Conservation (phyloP, 2,888 invertebrate genomes). For the Pristionchus maxplancki region DNA sequence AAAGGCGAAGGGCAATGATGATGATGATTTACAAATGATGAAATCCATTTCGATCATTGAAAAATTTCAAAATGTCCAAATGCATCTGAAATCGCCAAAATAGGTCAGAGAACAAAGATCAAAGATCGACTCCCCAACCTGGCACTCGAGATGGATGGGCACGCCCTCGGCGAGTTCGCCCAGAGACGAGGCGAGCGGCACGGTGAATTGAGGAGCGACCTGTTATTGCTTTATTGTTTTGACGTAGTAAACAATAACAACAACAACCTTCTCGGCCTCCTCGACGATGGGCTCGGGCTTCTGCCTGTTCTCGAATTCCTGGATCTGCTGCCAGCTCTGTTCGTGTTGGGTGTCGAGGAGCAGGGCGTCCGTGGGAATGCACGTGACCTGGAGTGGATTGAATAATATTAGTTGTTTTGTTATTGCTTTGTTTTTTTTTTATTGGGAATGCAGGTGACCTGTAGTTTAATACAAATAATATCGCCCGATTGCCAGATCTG, state of each 20-base stretch:
- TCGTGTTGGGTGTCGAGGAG: slow-evolving; percentile 88
- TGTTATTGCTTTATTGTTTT: neutral
- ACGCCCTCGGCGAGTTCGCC: slow-evolving; percentile 91
- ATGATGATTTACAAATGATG: too few relatives aligned
- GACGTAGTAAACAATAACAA: neutral
- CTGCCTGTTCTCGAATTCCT: slow-evolving; percentile 79
- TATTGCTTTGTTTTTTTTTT: too few relatives aligned
- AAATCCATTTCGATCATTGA: too few relatives aligned
- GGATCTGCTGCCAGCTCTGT: slow-evolving; percentile 77
- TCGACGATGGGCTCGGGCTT: slow-evolving; percentile 66
- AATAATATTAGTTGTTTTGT: neutral
- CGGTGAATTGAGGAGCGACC: slow-evolving; percentile 67
- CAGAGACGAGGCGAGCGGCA: slow-evolving; percentile 84
- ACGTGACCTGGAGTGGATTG: slow-evolving; percentile 63
- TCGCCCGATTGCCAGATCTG: too few relatives aligned
- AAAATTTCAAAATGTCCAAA: too few relatives aligned
- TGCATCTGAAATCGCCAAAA: neutral
- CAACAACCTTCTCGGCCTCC: slow-evolving; percentile 68
- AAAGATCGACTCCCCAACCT: slow-evolving; percentile 80
- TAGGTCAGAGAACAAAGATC: neutral
- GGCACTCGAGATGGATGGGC: slow-evolving; percentile 93
- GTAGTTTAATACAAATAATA: too few relatives aligned
- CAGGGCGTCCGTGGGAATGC: slow-evolving; percentile 83
- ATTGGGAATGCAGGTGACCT: too few relatives aligned
- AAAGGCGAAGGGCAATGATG: too few relatives aligned